Percentiles rank a stretch among this genome's conserved stretches.
phyloP scores from a whole-genome alignment of 1,140 invertebrate species.

The Bilobella aurantiaca region DNA sequence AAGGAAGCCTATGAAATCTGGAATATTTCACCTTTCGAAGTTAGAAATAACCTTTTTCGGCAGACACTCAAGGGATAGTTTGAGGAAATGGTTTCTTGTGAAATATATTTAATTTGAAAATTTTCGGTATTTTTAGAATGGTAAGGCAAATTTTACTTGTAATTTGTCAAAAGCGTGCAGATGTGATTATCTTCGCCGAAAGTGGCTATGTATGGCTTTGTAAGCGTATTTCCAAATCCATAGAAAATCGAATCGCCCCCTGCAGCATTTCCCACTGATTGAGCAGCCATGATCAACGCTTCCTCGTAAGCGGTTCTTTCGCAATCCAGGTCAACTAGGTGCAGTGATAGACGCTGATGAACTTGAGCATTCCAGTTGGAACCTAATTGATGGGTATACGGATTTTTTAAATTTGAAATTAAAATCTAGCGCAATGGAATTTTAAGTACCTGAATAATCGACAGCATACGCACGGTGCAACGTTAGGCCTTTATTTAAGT shows the following conservation, averaged over 20 bases:
- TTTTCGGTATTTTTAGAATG: too few species aligned
- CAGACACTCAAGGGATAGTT: too few species aligned
- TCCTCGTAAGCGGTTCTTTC: constrained; percentile 23
- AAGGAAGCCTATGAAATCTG: too few species aligned
- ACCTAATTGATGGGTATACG: constrained; percentile 9
- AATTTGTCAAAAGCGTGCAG: constrained; percentile 14
- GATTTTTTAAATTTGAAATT: neutral
- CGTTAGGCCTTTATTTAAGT: constrained; percentile 19
- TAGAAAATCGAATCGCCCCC: constrained; percentile 26
- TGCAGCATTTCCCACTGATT: constrained; percentile 20
- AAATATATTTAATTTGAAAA: too few species aligned
- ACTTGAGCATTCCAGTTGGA: constrained; percentile 26
- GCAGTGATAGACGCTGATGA: constrained; percentile 13
- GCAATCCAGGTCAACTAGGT: constrained; percentile 12
- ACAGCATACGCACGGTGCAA: constrained; percentile 21
- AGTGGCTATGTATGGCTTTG: constrained; percentile 15
- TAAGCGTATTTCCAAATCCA: constrained; percentile 16
- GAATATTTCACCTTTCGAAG: too few species aligned
- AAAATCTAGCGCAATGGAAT: neutral
- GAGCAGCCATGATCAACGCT: constrained; percentile 19
- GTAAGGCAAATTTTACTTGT: too few species aligned
- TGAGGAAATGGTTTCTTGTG: too few species aligned
- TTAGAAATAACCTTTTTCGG: too few species aligned
- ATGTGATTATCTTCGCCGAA: constrained; percentile 27
- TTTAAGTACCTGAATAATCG: constrained; percentile 24